phyloP scores from a whole-genome alignment of 2,888 invertebrate species.

The Drosophila emarginata region DNA sequence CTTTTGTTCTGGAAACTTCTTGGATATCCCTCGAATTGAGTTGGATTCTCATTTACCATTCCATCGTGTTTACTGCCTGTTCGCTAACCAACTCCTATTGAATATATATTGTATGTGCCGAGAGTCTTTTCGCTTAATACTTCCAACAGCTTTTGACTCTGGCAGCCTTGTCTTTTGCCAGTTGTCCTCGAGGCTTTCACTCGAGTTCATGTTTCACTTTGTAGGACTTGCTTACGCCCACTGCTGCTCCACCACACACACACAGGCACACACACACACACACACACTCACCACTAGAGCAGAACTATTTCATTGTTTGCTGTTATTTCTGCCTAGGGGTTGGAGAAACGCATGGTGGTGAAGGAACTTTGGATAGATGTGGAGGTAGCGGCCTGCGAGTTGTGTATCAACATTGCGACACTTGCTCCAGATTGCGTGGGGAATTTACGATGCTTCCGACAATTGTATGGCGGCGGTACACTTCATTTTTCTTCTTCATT shows the following conservation, averaged over 20 bases:
- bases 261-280: background rate
- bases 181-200: slow-evolving; percentile 36
- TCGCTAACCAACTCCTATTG: slow-evolving; percentile 8
- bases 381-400: slow-evolving; percentile 43
- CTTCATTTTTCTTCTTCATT: slow-evolving; percentile 40
- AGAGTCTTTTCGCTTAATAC: slow-evolving; percentile 8
- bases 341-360: background rate
- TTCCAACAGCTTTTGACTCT: slow-evolving; percentile 20
- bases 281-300: background rate
- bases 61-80: background rate
- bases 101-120: background rate
- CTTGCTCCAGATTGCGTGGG: slow-evolving; percentile 78
- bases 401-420: slow-evolving; percentile 71
- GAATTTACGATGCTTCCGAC: slow-evolving; percentile 71
- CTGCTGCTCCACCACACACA: background rate
- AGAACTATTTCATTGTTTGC: slow-evolving; percentile 46
- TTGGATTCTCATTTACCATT: background rate
- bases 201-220: slow-evolving; percentile 58
- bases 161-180: slow-evolving; percentile 22
- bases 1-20: background rate
- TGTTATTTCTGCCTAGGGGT: slow-evolving; percentile 3
- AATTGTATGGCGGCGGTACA: slow-evolving; percentile 20
- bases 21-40: background rate
- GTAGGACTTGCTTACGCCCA: slow-evolving; percentile 9
- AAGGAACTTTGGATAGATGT: slow-evolving; percentile 9